Base-by-base conservation (phyloP, 1,140 invertebrate species). In the Heliconius eleuchia region DNA sequence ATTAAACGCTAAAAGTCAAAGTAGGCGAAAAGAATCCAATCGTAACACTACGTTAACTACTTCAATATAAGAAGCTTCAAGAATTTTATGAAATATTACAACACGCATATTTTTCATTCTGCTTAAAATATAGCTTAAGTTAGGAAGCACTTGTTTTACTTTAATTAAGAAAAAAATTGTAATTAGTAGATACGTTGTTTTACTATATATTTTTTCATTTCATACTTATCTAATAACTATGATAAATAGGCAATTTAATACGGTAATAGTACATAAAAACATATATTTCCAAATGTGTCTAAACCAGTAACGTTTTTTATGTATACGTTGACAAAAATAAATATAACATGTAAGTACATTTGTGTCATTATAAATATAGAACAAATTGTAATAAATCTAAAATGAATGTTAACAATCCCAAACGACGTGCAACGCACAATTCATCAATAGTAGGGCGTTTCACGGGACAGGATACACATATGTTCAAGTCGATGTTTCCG, bases 371-470 rank as follows among this genome's bases (percentile, higher is more conserved):
- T 83, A 85, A 52, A 52, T 79, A 80, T 84, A 77, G 79, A 83
- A 85, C 77, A 79, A 74, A 73, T 60, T 77, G 39, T n/a, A 50
- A 55, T 80, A 80, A 78, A 81, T 80, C 60, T 50, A 30, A 75
- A 81, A 78, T 71, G 34, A 76, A 70, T 76, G 73, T 80, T 39
- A 80, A 52, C 76, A 73, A 57, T 37, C 46, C 57, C 73, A 3
- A 23, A 71, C 39, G 71, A 76, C 71, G 76, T 80, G 79, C 73
- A 60, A 60, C 18, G 50, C 81, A 79, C 78, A 60, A 82, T 83
- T 78, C 79, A 79, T 83, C 82, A 83, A 77, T 80, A 72, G 66
- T 37, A 72, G 76, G 79, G 79, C 79, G 82, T 78, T 71, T 66
- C 76, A 78, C 50, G 76, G 52, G 30, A 23, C 71, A 70, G 75